Conservation (phyloP, 1,140 invertebrate genomes). For the Pseudachorutes palmiensis region DNA sequence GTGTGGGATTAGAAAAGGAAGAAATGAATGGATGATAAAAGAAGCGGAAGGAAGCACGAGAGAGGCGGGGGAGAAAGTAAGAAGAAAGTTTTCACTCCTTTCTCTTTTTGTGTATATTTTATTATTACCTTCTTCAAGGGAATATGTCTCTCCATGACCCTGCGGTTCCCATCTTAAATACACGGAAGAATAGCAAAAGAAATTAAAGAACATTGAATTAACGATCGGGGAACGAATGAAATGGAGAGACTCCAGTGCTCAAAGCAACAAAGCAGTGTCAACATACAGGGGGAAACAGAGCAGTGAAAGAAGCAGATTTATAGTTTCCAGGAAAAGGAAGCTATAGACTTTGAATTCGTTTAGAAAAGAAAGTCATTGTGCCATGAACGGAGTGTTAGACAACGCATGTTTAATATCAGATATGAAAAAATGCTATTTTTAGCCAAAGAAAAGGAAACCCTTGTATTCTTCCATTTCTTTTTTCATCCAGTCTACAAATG, state of each 20-base stretch:
- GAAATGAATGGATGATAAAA: conserved; percentile 16
- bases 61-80: conserved; percentile 17
- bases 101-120: conserved; percentile 7
- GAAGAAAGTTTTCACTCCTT: conserved; percentile 1
- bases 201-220: conserved; percentile 24
- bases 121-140: background rate
- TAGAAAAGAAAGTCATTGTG: conserved; percentile 9
- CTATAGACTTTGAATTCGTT: conserved; percentile 22
- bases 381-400: background rate
- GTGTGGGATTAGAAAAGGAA: conserved; percentile 1
- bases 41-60: conserved; percentile 19
- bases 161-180: background rate
- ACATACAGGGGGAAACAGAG: too few species aligned
- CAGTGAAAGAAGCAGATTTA: too few species aligned
- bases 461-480: too few species aligned
- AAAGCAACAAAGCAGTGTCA: too few species aligned
- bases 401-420: background rate
- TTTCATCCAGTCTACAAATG: too few species aligned
- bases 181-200: conserved; percentile 5
- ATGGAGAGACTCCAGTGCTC: too few species aligned
- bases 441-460: too few species aligned
- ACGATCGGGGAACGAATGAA: conserved; percentile 10
- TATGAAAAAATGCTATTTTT: too few species aligned
- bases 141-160: conserved; percentile 3
- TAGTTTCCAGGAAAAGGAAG: conserved; percentile 6